A percentile compares a stretch with the other conserved stretches of the same genome.
Conservation (phyloP, 2,888 invertebrate genomes). For the Zygaena filipendulae region DNA sequence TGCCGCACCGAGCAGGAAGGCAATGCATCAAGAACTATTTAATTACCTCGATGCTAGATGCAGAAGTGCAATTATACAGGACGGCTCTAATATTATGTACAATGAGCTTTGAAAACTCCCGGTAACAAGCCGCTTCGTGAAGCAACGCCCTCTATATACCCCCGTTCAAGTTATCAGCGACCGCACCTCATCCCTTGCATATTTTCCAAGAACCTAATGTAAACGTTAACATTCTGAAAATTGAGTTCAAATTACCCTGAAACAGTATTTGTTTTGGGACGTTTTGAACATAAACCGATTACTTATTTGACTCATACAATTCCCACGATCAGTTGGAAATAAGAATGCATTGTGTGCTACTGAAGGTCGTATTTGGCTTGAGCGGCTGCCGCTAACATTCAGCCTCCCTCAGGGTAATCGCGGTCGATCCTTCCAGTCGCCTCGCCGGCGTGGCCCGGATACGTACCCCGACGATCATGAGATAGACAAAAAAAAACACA, state of each 20-base stretch:
- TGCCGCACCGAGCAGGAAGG: too few species aligned
- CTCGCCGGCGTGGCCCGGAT: conserved; percentile 58
- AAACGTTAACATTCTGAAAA: too few species aligned
- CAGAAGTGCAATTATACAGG: too few species aligned
- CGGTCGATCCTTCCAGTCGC: conserved; percentile 66
- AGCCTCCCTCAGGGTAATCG: conserved; percentile 61
- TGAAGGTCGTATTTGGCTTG: conserved; percentile 25
- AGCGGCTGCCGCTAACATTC: conserved; percentile 42
- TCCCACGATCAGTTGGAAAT: conserved; percentile 21
- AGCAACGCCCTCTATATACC: conserved; percentile 49
- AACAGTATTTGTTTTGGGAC: too few species aligned
- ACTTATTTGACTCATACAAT: conserved; percentile 1
- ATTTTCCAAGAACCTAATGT: too few species aligned
- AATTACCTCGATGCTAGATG: too few species aligned
- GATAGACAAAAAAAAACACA: conserved; percentile 26
- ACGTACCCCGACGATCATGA: conserved; percentile 36
- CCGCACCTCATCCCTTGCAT: conserved; percentile 52
- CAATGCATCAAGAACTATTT: too few species aligned
- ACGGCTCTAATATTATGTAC: too few species aligned
- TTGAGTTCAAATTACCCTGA: too few species aligned
- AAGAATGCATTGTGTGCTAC: too few species aligned
- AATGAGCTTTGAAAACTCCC: conserved; percentile 43
- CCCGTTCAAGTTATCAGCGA: conserved; percentile 39
- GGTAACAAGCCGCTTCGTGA: conserved; percentile 35
- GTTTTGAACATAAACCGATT: too few species aligned